Evolutionary conservation across 2,888 invertebrate species (phyloP).

Genomic region (Dryococelus australis): DNA sequence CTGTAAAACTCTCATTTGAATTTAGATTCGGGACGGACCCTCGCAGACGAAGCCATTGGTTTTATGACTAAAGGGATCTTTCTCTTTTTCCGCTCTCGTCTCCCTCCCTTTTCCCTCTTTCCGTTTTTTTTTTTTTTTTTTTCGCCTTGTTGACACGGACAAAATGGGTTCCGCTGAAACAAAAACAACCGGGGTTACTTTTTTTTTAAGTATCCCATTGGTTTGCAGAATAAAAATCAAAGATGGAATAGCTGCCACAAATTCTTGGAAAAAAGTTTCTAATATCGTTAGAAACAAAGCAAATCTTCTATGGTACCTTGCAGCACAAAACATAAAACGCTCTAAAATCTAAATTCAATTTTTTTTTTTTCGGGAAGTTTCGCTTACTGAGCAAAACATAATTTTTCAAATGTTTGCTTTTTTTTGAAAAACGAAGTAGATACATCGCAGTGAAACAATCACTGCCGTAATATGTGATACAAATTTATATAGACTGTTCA

Average conservation of each 20-base stretch:
- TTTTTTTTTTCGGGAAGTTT: too few relatives aligned
- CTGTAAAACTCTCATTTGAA: constrained; percentile 9
- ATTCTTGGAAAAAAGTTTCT: not conserved
- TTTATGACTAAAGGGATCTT: constrained; percentile 4
- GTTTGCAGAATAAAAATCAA: not conserved
- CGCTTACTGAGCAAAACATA: too few relatives aligned
- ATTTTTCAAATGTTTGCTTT: too few relatives aligned
- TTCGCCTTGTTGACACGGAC: not conserved
- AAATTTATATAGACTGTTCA: too few relatives aligned
- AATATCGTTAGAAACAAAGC: not conserved
- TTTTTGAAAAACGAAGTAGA: too few relatives aligned
- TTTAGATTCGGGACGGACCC: not conserved
- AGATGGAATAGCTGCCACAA: not conserved
- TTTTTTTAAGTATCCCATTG: not conserved
- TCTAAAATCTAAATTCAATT: too few relatives aligned
- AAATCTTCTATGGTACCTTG: too few relatives aligned
- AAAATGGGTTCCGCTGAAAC: not conserved
- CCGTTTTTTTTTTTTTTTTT: not conserved
- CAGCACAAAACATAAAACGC: too few relatives aligned
- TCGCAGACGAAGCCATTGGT: not conserved
- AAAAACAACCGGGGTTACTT: not conserved
- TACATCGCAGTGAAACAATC: too few relatives aligned
- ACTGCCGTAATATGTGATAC: too few relatives aligned
- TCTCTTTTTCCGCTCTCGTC: constrained; percentile 10
- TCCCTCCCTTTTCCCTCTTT: not conserved